These are phyloP conservation scores for Drosophila repleta DNA, from an alignment of 1,140 invertebrate genomes.

Conservation along the genomic window DNA sequence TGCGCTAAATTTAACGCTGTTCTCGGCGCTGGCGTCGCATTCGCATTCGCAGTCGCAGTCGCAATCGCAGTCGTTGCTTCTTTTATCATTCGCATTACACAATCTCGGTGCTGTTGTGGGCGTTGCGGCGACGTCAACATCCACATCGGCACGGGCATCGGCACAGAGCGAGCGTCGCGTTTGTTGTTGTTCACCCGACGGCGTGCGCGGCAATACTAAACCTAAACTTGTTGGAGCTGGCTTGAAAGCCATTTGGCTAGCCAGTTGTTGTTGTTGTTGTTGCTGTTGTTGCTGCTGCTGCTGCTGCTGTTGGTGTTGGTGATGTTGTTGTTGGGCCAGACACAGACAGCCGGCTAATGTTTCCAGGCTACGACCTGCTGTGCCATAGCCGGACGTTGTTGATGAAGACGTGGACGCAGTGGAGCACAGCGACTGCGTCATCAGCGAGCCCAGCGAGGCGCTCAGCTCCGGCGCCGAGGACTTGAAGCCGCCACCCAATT, in stretches of 20 bases:
- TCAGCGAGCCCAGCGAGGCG: slow-evolving; percentile 71
- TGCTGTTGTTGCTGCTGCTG: slow-evolving; percentile 37
- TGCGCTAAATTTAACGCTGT: slow-evolving; percentile 39
- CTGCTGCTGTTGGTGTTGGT: slow-evolving; percentile 41
- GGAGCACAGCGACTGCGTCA: slow-evolving; percentile 78
- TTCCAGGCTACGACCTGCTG: slow-evolving; percentile 76
- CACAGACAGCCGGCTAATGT: slow-evolving; percentile 64
- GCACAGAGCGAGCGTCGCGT: slow-evolving; percentile 48
- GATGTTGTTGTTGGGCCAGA: slow-evolving; percentile 40
- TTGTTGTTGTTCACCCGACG: slow-evolving; percentile 73
- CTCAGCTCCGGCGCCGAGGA: slow-evolving; percentile 77
- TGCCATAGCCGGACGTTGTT: slow-evolving; percentile 73
- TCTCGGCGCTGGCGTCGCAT: not conserved
- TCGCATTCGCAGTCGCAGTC: slow-evolving; percentile 2
- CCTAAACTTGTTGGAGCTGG: slow-evolving; percentile 77
- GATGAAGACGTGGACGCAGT: slow-evolving; percentile 71
- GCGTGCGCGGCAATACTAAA: slow-evolving; percentile 75
- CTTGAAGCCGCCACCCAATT: slow-evolving; percentile 60
- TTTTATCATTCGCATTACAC: slow-evolving; percentile 77
- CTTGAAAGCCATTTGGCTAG: slow-evolving; percentile 68
- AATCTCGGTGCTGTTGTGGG: slow-evolving; percentile 71
- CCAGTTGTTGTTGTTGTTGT: slow-evolving; percentile 32
- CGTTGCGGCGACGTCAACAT: slow-evolving; percentile 51
- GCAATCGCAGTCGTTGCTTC: slow-evolving; percentile 29
- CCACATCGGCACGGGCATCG: slow-evolving; percentile 21